A percentile compares a stretch with the other conserved stretches of the same genome.
Evolutionary conservation across 2,888 invertebrate genomes (phyloP).

Genomic region (Coleophora deauratella): DNA sequence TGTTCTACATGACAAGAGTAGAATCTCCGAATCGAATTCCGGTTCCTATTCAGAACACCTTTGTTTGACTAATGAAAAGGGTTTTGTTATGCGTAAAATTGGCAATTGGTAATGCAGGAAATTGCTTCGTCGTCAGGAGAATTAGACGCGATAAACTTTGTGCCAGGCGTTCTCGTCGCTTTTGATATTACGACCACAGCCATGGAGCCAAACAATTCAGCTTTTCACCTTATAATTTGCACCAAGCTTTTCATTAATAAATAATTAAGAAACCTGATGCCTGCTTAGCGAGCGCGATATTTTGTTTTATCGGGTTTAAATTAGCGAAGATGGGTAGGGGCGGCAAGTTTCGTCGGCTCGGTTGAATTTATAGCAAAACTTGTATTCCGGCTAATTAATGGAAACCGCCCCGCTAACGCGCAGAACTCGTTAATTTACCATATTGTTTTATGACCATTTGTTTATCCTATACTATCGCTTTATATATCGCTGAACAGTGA

Average conservation of each 20-base stretch:
- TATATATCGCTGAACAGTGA: too few species aligned
- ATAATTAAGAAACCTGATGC: conserved; percentile 44
- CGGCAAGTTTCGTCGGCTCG: conserved; percentile 57
- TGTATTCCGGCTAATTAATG: conserved; percentile 69
- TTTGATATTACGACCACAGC: conserved; percentile 28
- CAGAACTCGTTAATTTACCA: conserved; percentile 49
- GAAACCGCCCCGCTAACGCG: conserved; percentile 54
- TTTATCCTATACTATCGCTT: conserved; percentile 7
- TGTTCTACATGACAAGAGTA: too few species aligned
- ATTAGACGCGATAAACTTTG: conserved; percentile 50
- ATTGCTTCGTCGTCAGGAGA: conserved; percentile 39
- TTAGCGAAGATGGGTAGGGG: conserved; percentile 54
- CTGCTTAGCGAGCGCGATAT: conserved; percentile 51
- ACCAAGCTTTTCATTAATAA: conserved; percentile 18
- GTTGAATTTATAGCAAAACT: conserved; percentile 70
- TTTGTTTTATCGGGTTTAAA: conserved; percentile 70
- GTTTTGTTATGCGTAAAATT: conserved; percentile 46
- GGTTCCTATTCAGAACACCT: background rate
- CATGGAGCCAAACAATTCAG: conserved; percentile 20
- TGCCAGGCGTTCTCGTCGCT: conserved; percentile 40
- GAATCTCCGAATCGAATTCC: background rate
- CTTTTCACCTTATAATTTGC: conserved; percentile 48
- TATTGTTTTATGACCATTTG: conserved; percentile 46
- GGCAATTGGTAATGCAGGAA: conserved; percentile 43
- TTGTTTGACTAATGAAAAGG: conserved; percentile 29